Conservation (phyloP, 2,113 vertebrate genomes). For the Calyptommatus sinebrachiatus region DNA sequence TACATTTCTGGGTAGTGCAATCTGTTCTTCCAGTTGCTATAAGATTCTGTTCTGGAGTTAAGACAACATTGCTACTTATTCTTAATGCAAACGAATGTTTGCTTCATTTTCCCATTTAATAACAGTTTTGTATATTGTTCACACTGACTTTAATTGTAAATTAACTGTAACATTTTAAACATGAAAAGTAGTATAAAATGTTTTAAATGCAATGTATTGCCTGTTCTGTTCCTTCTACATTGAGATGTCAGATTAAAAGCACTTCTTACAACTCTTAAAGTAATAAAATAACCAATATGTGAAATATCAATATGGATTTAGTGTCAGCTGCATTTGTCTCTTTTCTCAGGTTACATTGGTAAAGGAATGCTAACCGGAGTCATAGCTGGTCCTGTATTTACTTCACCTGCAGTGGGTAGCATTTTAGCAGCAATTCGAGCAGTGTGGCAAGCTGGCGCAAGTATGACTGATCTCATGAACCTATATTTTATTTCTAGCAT, state of each 20-base stretch:
- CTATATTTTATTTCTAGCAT: neutral
- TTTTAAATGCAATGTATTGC: too few relatives aligned
- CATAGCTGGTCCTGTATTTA: conserved; percentile 87
- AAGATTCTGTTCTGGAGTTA: neutral
- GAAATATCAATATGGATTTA: neutral
- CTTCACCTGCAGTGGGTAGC: conserved; percentile 88
- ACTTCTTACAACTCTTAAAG: too few relatives aligned
- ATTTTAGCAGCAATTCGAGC: conserved; percentile 86
- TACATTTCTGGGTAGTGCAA: neutral
- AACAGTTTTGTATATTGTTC: too few relatives aligned
- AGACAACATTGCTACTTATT: neutral
- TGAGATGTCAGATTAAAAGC: too few relatives aligned
- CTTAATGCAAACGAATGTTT: too few relatives aligned
- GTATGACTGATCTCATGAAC: conserved; percentile 9
- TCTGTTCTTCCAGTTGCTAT: neutral
- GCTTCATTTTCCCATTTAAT: too few relatives aligned
- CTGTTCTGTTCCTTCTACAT: too few relatives aligned
- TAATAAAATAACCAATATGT: too few relatives aligned
- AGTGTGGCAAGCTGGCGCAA: conserved; percentile 78
- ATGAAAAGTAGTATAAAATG: too few relatives aligned
- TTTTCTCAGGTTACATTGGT: conserved; percentile 83
- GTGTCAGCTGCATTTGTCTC: neutral
- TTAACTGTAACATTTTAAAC: too few relatives aligned
- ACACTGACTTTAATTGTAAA: too few relatives aligned
- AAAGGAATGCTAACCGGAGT: conserved; percentile 90